phyloP scores from a whole-genome alignment of 1,140 invertebrate genomes.

The Macrosteles quadrilineatus region DNA sequence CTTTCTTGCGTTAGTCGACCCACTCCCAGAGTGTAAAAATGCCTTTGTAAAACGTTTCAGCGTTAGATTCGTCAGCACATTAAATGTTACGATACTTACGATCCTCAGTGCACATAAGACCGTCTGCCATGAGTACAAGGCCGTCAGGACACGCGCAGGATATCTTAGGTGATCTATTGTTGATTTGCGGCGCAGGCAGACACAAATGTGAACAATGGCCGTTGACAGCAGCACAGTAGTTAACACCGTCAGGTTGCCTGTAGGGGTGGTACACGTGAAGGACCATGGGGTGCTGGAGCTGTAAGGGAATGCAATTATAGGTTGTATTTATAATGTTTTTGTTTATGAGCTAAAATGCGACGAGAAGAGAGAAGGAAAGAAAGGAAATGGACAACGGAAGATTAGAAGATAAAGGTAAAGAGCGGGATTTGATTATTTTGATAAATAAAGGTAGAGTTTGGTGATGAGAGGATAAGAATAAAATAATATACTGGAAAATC shows the following conservation, averaged over 20 bases:
- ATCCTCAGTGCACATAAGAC: conserved; percentile 83
- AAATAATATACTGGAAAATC: no score
- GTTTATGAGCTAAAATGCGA: no score
- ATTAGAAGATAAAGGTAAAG: no score
- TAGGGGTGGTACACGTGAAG: conserved; percentile 94
- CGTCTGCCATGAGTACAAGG: conserved; percentile 70
- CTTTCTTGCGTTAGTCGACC: neutral
- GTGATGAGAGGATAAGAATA: no score
- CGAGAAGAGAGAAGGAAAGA: no score
- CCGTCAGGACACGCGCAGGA: conserved; percentile 89
- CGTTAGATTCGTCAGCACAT: no score
- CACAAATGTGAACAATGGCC: conserved; percentile 92
- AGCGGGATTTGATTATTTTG: no score
- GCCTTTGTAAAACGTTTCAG: neutral
- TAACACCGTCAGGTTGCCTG: conserved; percentile 85
- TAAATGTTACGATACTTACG: no score
- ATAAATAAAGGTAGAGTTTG: no score
- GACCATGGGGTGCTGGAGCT: conserved; percentile 91
- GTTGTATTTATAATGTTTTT: no score
- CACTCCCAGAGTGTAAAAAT: neutral
- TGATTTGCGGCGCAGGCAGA: conserved; percentile 79
- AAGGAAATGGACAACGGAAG: no score
- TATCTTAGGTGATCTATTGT: conserved; percentile 70
- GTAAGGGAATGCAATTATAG: no score
- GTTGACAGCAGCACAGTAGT: conserved; percentile 88